These are phyloP conservation scores for Botia almorhae DNA, from an alignment of 2,797 vertebrate genomes.

Conservation along the genomic window DNA sequence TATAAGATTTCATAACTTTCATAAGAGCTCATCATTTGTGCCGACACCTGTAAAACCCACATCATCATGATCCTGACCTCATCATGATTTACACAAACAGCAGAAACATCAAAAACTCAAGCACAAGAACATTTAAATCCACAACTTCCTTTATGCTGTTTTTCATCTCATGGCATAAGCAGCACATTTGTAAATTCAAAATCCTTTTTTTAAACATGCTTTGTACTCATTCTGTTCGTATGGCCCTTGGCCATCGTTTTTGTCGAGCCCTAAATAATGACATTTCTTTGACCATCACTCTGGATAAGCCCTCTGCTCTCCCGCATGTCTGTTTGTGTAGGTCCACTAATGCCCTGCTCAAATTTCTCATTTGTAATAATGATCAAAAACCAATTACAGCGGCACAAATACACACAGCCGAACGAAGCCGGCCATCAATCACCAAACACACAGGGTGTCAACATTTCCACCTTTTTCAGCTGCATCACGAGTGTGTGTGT, in stretches of 20 bases:
- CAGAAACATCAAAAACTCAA: background rate
- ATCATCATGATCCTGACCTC: no score
- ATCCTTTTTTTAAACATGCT: background rate
- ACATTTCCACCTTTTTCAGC: conserved; percentile 25
- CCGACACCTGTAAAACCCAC: background rate
- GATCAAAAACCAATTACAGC: conserved; percentile 63
- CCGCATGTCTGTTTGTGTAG: conserved; percentile 30
- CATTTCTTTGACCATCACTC: conserved; percentile 19
- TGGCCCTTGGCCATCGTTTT: background rate
- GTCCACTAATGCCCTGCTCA: conserved; percentile 55
- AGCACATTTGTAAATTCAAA: no score
- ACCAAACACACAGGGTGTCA: conserved; percentile 27
- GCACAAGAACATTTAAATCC: background rate
- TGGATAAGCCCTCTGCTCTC: background rate
- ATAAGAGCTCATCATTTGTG: background rate
- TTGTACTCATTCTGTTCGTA: background rate
- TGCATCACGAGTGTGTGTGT: conserved; percentile 5
- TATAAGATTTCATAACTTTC: background rate
- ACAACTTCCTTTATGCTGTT: no score
- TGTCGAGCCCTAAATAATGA: background rate
- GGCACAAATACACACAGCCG: conserved; percentile 49
- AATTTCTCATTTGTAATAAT: conserved; percentile 63
- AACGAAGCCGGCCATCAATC: conserved; percentile 60
- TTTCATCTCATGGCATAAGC: no score
- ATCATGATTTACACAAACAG: background rate